Evolutionary conservation across 2,888 invertebrate species (phyloP).

Genomic region (Strigamia transsilvanica): DNA sequence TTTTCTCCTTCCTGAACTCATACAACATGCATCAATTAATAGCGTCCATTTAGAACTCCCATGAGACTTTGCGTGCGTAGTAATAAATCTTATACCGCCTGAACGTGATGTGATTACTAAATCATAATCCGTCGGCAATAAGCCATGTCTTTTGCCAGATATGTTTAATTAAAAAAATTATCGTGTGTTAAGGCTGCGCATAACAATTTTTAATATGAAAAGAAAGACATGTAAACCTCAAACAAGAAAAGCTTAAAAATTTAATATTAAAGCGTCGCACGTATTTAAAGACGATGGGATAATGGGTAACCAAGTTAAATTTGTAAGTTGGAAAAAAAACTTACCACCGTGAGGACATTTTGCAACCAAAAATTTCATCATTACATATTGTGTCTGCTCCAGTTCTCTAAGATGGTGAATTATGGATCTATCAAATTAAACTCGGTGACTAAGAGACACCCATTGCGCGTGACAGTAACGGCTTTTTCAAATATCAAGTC

Average conservation of each 20-base stretch:
- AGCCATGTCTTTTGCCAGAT: background rate
- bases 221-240: background rate
- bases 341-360: background rate
- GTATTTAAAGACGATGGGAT: background rate
- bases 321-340: background rate
- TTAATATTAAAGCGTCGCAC: background rate
- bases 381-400: constrained; percentile 7
- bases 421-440: constrained; percentile 30
- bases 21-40: background rate
- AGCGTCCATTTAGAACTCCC: constrained; percentile 1
- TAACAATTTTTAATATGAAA: constrained; percentile 1
- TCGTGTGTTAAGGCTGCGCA: background rate
- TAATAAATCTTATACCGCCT: background rate
- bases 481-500: constrained; percentile 37
- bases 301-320: background rate
- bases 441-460: constrained; percentile 37
- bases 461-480: constrained; percentile 29
- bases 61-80: background rate
- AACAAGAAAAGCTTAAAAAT: background rate
- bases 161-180: constrained; percentile 6
- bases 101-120: background rate
- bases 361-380: constrained; percentile 7
- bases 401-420: constrained; percentile 6
- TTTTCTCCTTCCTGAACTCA: background rate
- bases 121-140: background rate